A percentile compares a stretch with the other conserved stretches of the same genome.
Conservation (phyloP, 2,797 vertebrate genomes). For the Strix occidentalis region DNA sequence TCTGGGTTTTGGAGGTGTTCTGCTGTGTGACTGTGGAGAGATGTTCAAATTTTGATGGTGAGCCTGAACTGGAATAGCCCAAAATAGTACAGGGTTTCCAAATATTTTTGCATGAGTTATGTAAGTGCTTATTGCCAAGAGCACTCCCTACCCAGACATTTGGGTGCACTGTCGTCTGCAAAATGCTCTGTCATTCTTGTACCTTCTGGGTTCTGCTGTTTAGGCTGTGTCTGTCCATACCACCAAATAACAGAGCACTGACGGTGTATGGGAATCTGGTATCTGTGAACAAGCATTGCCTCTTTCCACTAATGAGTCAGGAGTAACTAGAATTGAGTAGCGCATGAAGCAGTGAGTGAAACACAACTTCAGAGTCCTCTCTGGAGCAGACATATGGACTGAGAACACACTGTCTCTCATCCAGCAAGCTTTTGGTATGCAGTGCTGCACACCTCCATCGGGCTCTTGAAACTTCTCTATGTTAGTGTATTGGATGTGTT, state of each 20-base stretch:
- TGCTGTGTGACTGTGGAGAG: background rate
- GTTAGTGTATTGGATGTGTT: background rate
- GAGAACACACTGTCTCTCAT: background rate
- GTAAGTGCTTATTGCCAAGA: background rate
- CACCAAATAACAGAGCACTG: accelerated
- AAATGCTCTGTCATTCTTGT: background rate
- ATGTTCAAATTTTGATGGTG: background rate
- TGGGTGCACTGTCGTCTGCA: background rate
- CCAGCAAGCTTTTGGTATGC: background rate
- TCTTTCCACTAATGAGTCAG: background rate
- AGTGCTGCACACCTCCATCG: accelerated
- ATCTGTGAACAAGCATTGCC: background rate
- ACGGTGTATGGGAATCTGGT: accelerated
- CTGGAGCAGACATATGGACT: background rate
- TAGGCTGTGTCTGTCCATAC: background rate
- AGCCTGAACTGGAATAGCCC: background rate
- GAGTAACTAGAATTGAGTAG: background rate
- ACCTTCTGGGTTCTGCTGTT: background rate
- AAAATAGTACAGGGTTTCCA: background rate
- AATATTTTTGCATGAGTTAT: background rate
- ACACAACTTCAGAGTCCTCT: background rate
- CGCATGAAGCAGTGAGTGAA: background rate
- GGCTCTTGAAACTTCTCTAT: background rate
- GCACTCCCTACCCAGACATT: background rate
- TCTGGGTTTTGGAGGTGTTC: background rate